Base-by-base conservation (phyloP, 2,113 vertebrate species). In the Hassar affinis region DNA sequence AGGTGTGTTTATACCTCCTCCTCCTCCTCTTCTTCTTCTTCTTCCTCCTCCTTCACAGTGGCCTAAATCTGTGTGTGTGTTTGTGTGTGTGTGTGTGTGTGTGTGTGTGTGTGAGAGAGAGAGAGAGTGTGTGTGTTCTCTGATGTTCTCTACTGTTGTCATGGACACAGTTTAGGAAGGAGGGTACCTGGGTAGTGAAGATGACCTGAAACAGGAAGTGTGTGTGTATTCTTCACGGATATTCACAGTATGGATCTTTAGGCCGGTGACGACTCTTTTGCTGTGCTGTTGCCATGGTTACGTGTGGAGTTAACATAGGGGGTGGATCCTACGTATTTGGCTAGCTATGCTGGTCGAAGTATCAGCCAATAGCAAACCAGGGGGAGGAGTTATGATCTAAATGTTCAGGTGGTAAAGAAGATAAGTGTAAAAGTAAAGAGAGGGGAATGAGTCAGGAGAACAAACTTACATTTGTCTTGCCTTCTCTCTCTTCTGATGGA, bases 21-120 rank as follows among this genome's bases (percentile, higher is more conserved):
- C 25, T 18, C 35, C 22, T 9, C 22, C 25, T 64, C 61, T 20
- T 35, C 25, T 2, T 14, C 38, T 10, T 11, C 79, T n/a, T 10
- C 35, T 27, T 79, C 42, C 25, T 62, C 10, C 4, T 12, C 25
- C 85, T 84, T 82, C 61, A 84, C 57, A 87, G 85, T 90, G 93
- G 89, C 91, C 93, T 94, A 91, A 87, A 93, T 93, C 84, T 52
- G 79, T 88, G 84, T 79, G 81, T 82, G 80, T 87, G 42, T 47
- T 18, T 38, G 83, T 3, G n/a, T 74, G 66, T 64, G 61, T 33
- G 66, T 56, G 17, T 15, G 54, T 47, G 22, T 72, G 68, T 71
- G 20, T 71, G 68, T 72, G 18, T n/a, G 68, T 72, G 68, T 72
- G 69, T 72, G 42, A 47, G 69, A 47, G 69, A 7, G 42, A 47